Evolutionary conservation across 2,888 invertebrate species (phyloP), one percentile per base, ranked within the genome.

Genomic region (Altica lythri): DNA sequence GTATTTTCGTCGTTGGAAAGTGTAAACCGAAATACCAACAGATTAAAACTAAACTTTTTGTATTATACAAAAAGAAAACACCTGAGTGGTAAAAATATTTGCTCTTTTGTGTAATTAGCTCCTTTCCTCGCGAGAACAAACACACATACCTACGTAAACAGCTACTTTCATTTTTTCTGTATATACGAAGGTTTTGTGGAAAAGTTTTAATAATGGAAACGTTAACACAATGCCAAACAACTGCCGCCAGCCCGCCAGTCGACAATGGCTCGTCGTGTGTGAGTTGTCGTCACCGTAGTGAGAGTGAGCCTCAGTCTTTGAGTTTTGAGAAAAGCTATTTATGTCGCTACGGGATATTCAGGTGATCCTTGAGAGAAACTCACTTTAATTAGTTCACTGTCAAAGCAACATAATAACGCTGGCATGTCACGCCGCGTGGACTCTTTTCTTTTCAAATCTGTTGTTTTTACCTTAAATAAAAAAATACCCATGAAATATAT

Each of bases 301-400:
- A 46, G 30, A 55, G 40, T 51, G 44, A 37, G 61, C 61, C 63
- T n/a, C n/a, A n/a, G n/a, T n/a, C n/a, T n/a, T n/a, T n/a, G n/a
- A n/a, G n/a, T n/a, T 61, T 58, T 61, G 64, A 59, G 61, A 59
- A 45, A 60, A 49, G 68, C 68, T 69, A 69, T 70, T 70, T 69
- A 64, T 65, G 67, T 67, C 68, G 63, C 66, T 59, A 40, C 66
- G 62, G 65, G 64, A 60, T 63, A 56, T 67, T 67, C 70, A 69
- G 70, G 69, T 69, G 67, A 69, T 68, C 68, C 66, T 62, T 67
- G 30, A 38, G 48, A 68, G 68, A 68, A 68, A 67, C 62, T 61
- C 63, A 62, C 66, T 69, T 70, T 69, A 71, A 71, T 71, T 71
- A 69, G 68, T 69, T 69, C 65, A 63, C 68, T 68, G 70, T 69